phyloP scores from a whole-genome alignment of 1,140 invertebrate genomes.

The Brachionus rotundiformis region DNA sequence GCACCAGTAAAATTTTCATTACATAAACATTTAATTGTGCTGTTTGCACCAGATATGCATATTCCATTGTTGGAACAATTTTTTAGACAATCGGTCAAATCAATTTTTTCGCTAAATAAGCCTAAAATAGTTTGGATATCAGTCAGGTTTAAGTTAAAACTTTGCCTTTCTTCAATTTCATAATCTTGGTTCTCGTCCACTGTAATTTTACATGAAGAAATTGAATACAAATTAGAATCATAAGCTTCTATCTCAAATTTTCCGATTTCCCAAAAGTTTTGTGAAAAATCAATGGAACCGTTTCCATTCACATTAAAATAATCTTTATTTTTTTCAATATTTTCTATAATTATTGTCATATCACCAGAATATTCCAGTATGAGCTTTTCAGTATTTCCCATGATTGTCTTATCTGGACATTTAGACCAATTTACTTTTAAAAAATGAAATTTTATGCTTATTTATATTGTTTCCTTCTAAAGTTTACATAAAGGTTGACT shows the following conservation, averaged over 20 bases:
- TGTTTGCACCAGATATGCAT: background rate
- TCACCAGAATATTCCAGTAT: background rate
- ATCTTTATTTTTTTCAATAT: background rate
- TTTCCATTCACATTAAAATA: background rate
- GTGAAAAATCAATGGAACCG: background rate
- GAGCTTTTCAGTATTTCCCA: background rate
- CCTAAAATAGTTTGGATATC: background rate
- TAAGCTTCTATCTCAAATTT: background rate
- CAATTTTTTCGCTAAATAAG: background rate
- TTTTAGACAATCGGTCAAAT: background rate
- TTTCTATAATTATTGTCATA: background rate
- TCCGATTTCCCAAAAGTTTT: background rate
- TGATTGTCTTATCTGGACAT: background rate
- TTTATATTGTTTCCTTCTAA: no score
- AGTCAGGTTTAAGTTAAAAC: background rate
- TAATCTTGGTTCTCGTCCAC: background rate
- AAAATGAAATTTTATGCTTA: background rate
- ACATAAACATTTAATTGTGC: background rate
- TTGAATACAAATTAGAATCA: background rate
- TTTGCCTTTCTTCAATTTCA: background rate
- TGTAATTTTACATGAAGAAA: background rate
- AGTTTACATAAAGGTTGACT: background rate
- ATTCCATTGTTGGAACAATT: conserved; percentile 15
- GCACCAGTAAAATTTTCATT: background rate
- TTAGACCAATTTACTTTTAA: background rate